Conservation (phyloP, 2,888 invertebrate species). For the Anoplius nigerrimus region DNA sequence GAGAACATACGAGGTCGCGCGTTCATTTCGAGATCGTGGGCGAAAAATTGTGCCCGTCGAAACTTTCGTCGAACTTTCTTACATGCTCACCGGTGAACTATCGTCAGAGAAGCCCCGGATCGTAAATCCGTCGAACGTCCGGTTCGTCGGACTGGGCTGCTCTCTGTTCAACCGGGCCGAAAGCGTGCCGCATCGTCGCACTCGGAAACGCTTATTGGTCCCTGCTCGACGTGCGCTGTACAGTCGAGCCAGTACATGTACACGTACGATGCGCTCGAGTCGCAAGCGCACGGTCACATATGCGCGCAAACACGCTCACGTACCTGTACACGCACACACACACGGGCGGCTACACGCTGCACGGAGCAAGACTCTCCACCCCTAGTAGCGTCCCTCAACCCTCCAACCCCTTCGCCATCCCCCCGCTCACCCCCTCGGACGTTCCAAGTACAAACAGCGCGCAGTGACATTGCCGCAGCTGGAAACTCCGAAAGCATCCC, state of each 20-base stretch:
- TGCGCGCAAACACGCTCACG: background rate
- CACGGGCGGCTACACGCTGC: background rate
- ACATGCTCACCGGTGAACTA: too few relatives aligned
- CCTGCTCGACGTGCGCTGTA: background rate
- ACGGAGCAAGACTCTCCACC: background rate
- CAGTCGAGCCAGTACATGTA: too few relatives aligned
- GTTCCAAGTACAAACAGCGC: conserved; percentile 52
- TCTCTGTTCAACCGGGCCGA: too few relatives aligned
- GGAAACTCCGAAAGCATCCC: conserved; percentile 35
- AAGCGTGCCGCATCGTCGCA: conserved; percentile 20
- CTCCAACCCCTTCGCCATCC: background rate
- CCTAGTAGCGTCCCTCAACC: background rate
- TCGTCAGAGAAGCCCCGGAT: too few relatives aligned
- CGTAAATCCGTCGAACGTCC: too few relatives aligned
- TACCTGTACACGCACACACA: background rate
- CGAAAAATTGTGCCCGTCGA: too few relatives aligned
- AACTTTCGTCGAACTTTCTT: too few relatives aligned
- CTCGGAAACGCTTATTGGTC: conserved; percentile 21
- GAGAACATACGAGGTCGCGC: too few relatives aligned
- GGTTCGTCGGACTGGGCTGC: too few relatives aligned
- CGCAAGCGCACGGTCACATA: too few relatives aligned
- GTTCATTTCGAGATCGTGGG: too few relatives aligned
- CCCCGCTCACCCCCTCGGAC: conserved; percentile 12
- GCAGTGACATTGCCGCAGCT: conserved; percentile 60
- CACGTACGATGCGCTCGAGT: too few relatives aligned